A percentile compares a stretch with the other conserved stretches of the same genome.
These are phyloP conservation scores for Scaptomyza montana DNA, from an alignment of 1,140 invertebrate species.

Conservation along the genomic window DNA sequence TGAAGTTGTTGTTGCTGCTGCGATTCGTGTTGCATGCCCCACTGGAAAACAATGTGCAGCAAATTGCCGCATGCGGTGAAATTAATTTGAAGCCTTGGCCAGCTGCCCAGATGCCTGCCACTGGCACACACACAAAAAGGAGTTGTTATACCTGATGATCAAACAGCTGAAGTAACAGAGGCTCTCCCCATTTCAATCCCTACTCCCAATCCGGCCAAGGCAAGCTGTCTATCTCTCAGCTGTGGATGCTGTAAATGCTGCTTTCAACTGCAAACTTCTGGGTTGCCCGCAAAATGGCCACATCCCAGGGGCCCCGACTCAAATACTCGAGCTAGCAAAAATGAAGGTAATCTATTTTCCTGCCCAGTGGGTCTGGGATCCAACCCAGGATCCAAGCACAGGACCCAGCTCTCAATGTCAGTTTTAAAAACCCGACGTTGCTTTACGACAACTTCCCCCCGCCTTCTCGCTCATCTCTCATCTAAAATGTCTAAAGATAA, in stretches of 20 bases:
- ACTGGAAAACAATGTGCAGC: constrained; percentile 56
- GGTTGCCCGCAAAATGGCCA: constrained; percentile 76
- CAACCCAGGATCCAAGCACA: too few relatives aligned
- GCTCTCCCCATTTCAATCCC: background rate
- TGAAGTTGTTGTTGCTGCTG: constrained; percentile 26
- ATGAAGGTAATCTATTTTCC: constrained; percentile 71
- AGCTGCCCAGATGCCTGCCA: constrained; percentile 9
- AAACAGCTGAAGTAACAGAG: background rate
- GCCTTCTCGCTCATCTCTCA: background rate
- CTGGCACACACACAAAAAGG: constrained; percentile 28
- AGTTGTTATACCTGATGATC: constrained; percentile 15
- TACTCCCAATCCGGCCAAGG: constrained; percentile 9
- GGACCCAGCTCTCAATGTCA: constrained; percentile 72
- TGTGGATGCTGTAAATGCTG: constrained; percentile 14
- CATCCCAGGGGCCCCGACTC: constrained; percentile 62
- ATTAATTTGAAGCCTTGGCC: constrained; percentile 78
- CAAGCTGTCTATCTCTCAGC: constrained; percentile 40
- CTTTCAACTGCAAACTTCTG: constrained; percentile 62
- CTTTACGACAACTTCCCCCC: constrained; percentile 59
- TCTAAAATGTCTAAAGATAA: constrained; percentile 73
- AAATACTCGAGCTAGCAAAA: constrained; percentile 30
- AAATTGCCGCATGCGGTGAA: constrained; percentile 72
- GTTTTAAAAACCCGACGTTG: constrained; percentile 72
- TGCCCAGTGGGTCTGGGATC: constrained; percentile 19
- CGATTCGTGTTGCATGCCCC: constrained; percentile 17